These are phyloP conservation scores for Bos taurus DNA, from an alignment of 2,113 vertebrate genomes.

Conservation along the genomic window ARS-UCD2.0 NC_037352.1:20995501-20996000, in stretches of 20 bases:
- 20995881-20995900: neutral
- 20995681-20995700: neutral
- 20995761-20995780: neutral
- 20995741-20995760: rapidly evolving
- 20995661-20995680: neutral
- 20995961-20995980: neutral
- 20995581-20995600: neutral
- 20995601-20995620: neutral
- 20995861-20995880: neutral
- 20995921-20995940: neutral
- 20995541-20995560: rapidly evolving
- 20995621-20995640: neutral
- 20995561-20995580: neutral
- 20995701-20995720: neutral
- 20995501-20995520: neutral
- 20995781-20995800: neutral
- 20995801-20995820: neutral
- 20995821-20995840: neutral
- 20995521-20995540: neutral
- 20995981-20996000: neutral
- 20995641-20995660: neutral
- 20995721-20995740: neutral
- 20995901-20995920: neutral
- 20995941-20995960: neutral
- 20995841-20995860: neutral